A percentile compares a stretch with the other conserved stretches of the same genome.
phyloP scores from a whole-genome alignment of 2,113 vertebrate genomes.

The Pseudolaguvia tuberculata region DNA sequence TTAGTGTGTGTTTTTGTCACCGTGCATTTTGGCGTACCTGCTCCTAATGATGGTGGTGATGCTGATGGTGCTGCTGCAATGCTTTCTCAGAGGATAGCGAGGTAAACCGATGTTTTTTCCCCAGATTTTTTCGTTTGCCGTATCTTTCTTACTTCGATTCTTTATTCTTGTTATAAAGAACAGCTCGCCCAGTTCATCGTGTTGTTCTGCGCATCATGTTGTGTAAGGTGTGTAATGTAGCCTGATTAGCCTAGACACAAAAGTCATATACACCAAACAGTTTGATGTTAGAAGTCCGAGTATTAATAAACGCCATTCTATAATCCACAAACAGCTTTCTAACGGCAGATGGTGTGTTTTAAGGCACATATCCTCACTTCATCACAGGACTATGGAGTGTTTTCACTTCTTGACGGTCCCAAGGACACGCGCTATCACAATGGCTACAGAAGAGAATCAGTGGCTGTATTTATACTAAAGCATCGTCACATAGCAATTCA shows the following conservation, averaged over 20 bases:
- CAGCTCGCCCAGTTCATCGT: not conserved
- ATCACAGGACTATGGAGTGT: not conserved
- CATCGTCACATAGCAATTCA: not conserved
- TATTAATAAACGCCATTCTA: not conserved
- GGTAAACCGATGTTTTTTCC: constrained; percentile 53
- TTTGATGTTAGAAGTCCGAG: not conserved
- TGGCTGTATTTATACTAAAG: constrained; percentile 4
- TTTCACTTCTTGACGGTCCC: not conserved
- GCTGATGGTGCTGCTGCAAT: constrained; percentile 22
- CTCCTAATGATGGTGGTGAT: constrained; percentile 59
- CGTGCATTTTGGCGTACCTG: constrained; percentile 55
- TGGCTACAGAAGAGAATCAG: constrained; percentile 30
- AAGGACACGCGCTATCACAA: constrained; percentile 8
- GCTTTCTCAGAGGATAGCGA: constrained; percentile 66
- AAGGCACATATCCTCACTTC: not conserved
- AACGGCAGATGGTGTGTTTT: not conserved
- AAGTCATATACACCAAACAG: not conserved
- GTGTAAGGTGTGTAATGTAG: not conserved
- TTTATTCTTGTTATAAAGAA: not conserved
- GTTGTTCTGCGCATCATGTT: constrained; percentile 3
- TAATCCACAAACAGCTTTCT: too few relatives aligned
- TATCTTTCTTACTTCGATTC: not conserved
- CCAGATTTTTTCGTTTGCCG: not conserved
- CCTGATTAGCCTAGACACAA: not conserved
- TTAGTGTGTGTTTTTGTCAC: constrained; percentile 43